Conservation (phyloP, 2,888 invertebrate genomes). For the Ophion costatus region DNA sequence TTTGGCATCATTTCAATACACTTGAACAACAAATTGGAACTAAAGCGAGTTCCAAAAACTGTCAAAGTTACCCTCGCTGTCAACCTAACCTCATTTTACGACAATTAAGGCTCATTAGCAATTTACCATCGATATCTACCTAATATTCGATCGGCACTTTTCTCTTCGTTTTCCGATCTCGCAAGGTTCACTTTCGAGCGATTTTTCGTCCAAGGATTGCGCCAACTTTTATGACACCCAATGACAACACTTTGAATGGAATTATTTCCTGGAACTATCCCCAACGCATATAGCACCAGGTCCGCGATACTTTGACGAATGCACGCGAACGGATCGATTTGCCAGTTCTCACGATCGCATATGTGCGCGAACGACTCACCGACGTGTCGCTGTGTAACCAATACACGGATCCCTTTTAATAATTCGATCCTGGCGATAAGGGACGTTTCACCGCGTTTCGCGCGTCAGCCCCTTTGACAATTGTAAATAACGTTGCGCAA, state of each 20-base stretch:
- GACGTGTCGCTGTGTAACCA: background rate
- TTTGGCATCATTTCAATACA: no score
- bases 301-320: slow-evolving; percentile 23
- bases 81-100: no score
- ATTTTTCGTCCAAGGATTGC: background rate
- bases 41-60: no score
- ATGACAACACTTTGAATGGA: background rate
- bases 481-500: background rate
- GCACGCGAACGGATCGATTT: slow-evolving; percentile 25
- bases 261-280: background rate
- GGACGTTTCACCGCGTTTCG: slow-evolving; percentile 13
- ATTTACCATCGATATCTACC: background rate
- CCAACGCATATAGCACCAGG: background rate
- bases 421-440: slow-evolving; percentile 14
- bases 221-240: background rate
- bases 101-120: background rate
- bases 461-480: slow-evolving; percentile 15
- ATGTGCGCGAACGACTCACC: background rate
- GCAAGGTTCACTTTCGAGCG: background rate
- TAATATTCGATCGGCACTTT: background rate
- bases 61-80: no score
- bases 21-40: no score
- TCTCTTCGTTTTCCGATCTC: background rate
- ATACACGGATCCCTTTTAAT: slow-evolving; percentile 1
- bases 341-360: background rate